Percentiles rank a stretch among this genome's conserved stretches.
Evolutionary conservation across 2,113 vertebrate genomes (phyloP).

Genomic region (Cariama cristata): DNA sequence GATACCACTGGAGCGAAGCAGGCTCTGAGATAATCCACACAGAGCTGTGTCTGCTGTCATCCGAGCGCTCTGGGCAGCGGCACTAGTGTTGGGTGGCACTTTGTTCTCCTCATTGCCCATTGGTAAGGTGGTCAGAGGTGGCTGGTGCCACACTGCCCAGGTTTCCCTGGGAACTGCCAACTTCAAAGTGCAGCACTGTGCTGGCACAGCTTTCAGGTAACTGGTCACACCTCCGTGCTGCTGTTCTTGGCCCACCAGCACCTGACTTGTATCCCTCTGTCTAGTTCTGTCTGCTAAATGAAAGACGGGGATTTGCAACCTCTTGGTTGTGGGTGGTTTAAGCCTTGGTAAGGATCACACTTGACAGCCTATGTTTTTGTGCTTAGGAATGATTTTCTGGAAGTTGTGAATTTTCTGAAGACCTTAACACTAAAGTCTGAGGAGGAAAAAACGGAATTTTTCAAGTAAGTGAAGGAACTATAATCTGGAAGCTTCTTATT

Average conservation of each 20-base stretch:
- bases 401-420: constrained; percentile 95
- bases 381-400: constrained; percentile 94
- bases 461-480: constrained; percentile 87
- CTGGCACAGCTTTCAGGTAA: neutral
- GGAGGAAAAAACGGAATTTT: constrained; percentile 98
- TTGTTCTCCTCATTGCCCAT: neutral
- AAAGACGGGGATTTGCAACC: neutral
- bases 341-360: neutral
- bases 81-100: neutral
- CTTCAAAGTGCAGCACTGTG: neutral
- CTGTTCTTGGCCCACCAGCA: neutral
- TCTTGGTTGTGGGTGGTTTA: neutral
- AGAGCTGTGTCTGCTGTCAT: neutral
- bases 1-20: neutral
- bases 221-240: neutral
- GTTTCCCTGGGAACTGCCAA: neutral
- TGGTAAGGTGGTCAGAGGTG: neutral
- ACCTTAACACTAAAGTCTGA: constrained; percentile 93
- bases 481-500: neutral
- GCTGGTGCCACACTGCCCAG: accelerated
- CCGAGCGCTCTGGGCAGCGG: neutral
- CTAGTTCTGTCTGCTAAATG: neutral
- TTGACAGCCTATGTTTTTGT: neutral
- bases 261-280: neutral
- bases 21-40: neutral